Conservation (phyloP, 2,113 vertebrate species). For the Arvicanthis niloticus region DNA sequence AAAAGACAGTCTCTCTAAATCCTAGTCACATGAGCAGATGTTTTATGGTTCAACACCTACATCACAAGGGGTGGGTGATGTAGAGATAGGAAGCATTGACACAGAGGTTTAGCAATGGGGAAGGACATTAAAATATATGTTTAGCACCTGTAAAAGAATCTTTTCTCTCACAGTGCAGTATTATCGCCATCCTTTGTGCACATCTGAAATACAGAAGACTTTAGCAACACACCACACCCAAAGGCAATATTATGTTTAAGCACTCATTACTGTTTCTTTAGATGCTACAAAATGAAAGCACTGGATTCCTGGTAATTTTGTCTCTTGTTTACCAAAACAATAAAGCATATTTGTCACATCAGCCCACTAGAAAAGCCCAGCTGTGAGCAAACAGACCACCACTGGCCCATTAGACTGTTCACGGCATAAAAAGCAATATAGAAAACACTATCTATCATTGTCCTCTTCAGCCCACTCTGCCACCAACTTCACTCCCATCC, state of each 20-base stretch:
- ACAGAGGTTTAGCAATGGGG: background rate
- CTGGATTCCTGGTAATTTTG: conserved; percentile 56
- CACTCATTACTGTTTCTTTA: conserved; percentile 34
- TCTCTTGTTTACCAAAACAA: conserved; percentile 36
- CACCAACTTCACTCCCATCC: background rate
- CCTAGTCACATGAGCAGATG: background rate
- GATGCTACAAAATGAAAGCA: background rate
- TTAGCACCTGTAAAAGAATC: background rate
- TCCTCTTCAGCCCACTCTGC: background rate
- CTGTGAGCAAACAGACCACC: conserved; percentile 4
- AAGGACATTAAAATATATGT: conserved; percentile 14
- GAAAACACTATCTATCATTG: background rate
- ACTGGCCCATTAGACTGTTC: background rate
- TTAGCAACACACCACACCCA: background rate
- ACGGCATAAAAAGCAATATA: background rate
- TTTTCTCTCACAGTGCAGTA: background rate
- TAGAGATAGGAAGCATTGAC: background rate
- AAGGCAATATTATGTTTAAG: conserved; percentile 34
- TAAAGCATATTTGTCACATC: background rate
- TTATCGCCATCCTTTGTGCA: conserved; percentile 15
- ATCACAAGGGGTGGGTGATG: background rate
- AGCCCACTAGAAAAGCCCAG: conserved; percentile 29
- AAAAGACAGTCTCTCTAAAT: background rate
- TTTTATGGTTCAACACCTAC: background rate
- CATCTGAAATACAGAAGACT: conserved; percentile 3